Evolutionary conservation across 2,888 invertebrate species (phyloP), one percentile per base, ranked within the genome.

Genomic region (Cinara cedri): DNA sequence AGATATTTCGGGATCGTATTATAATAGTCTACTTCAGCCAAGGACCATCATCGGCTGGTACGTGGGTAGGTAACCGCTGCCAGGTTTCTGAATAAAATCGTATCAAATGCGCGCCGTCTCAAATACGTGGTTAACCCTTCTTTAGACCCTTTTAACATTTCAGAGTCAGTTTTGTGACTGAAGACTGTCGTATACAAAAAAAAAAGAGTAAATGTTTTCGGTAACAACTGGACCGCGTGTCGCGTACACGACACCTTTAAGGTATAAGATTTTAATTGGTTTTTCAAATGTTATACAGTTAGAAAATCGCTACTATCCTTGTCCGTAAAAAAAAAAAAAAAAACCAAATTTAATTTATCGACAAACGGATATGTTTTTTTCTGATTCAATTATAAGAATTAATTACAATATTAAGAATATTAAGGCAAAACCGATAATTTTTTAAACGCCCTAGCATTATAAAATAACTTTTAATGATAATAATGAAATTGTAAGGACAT

Each of bases 121-220:
- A 46, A 72, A 72, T 49, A 49, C 49, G n/a, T n/a, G 60, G 49
- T 72, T 72, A 49, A 72, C 57, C 60, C 60, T 72, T 72, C 14
- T 62, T 60, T 26, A 26, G 26, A 60, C 46, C 60, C 60, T 72
- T 62, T 72, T 60, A 26, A 49, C 72, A 19, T 60, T 46, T 4
- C 13, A 60, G 13, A 72, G 26, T 60, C 60, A 19, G 26, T 72
- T 34, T 19, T 60, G 55, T 55, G 42, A 71, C 34, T 6, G 34
- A 34, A 3, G 55, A 71, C 3, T 13, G 26, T 14, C 8, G 14
- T 6, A n/a, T 49, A 49, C 26, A 57, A 57, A 57, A 34, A 34
- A 34, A 34, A 34, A 34, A 34, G 34, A 34, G 6, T 4, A 49
- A 57, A 57, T 57, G 44, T 72, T 60, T 72, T 57, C 26, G 26